Base-by-base conservation (phyloP, 2,888 invertebrate species). In the Hanleya hanleyi region DNA sequence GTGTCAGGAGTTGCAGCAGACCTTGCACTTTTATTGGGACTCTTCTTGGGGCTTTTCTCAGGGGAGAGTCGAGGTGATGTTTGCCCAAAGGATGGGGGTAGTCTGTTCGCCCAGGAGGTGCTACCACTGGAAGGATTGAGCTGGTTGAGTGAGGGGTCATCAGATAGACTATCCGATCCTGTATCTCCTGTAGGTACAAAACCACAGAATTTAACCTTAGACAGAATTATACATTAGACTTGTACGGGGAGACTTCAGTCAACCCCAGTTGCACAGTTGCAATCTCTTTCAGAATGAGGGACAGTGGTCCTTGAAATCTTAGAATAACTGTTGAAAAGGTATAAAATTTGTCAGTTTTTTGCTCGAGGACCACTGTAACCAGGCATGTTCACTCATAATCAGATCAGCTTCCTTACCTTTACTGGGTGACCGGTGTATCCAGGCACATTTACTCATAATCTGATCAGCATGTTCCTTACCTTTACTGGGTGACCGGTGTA, bases 391-490 rank as follows among this genome's bases (percentile, higher is more conserved):
- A n/a, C n/a, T n/a, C n/a, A n/a, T n/a, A n/a, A n/a, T n/a, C n/a
- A n/a, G n/a, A n/a, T n/a, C n/a, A n/a, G n/a, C n/a, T n/a, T n/a
- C n/a, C 61, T 64, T 35, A 64, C 64, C 64, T 37, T 35, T 22
- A 26, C 65, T 35, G n/a, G 71, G 26, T 5, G 70, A 32, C 67
- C 81, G 76, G 51, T 81, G 74, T 5, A 87, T 67, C 85, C 86
- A 87, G 33, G 86, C 84, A 68, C 81, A 76, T 70, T 86, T 86
- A 6, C 82, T 83, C 80, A 84, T 82, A 1, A 87, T 82, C 37
- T 86, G n/a, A n/a, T n/a, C n/a, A n/a, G n/a, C n/a, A n/a, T n/a
- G n/a, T n/a, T n/a, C n/a, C 61, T 64, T 35, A 64, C 64, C 64
- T 37, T 35, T 22, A 26, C 65, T 35, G n/a, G 71, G 26, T 5